Evolutionary conservation across 1,140 invertebrate genomes (phyloP).

Genomic region (Trachymyrmex septentrionalis): DNA sequence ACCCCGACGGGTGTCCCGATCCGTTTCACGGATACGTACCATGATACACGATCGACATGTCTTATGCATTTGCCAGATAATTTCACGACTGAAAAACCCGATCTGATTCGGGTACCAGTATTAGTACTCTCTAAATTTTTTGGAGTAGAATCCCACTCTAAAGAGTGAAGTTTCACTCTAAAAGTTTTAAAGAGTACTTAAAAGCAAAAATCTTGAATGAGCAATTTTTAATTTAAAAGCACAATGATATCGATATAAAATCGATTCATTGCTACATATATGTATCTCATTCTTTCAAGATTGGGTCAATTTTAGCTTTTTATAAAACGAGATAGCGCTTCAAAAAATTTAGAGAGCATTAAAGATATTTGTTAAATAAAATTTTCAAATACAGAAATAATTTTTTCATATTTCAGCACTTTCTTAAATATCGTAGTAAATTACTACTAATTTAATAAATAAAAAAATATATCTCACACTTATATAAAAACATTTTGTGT

Average conservation of each 20-base stretch:
- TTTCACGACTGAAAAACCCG: background rate
- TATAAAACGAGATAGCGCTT: no score
- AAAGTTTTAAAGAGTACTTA: background rate
- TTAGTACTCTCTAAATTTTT: background rate
- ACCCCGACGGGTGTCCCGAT: background rate
- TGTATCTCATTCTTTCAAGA: background rate
- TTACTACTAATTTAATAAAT: background rate
- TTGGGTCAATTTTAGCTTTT: no score
- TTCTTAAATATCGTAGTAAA: background rate
- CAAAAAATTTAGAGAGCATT: no score
- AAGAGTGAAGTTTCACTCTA: no score
- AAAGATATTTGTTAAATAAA: background rate
- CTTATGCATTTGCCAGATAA: background rate
- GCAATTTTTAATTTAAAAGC: background rate
- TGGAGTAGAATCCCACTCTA: no score
- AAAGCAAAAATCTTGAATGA: background rate
- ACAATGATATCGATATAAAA: background rate
- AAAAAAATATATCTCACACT: background rate
- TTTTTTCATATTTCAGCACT: background rate
- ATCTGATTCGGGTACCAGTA: background rate
- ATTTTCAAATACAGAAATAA: background rate
- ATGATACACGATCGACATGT: slow-evolving; percentile 36
- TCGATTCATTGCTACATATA: background rate
- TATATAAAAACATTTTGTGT: slow-evolving; percentile 21
- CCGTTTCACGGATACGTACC: slow-evolving; percentile 25